These are phyloP conservation scores for Iselma pallidipennis DNA, from an alignment of 2,888 invertebrate species.

Conservation along the genomic window DNA sequence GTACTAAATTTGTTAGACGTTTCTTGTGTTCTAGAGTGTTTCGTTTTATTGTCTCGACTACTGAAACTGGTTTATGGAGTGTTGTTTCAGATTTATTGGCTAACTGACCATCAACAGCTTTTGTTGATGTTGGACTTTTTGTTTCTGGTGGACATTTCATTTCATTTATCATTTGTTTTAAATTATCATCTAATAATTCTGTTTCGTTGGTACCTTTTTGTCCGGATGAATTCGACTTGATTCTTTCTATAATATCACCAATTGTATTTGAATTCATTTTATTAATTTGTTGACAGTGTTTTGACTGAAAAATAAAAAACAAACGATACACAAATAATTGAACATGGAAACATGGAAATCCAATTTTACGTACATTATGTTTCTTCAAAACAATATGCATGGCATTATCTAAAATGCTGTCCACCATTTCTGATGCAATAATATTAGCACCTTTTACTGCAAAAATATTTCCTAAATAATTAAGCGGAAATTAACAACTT, in stretches of 20 bases:
- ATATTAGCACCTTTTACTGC: conserved; percentile 27
- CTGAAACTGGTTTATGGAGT: conserved; percentile 19
- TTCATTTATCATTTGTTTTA: conserved; percentile 30
- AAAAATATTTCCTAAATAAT: no score
- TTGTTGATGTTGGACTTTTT: conserved; percentile 7
- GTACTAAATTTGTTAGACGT: conserved; percentile 51
- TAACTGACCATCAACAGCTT: conserved; percentile 40
- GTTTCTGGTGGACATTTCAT: conserved; percentile 27
- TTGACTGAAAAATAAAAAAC: conserved; percentile 1
- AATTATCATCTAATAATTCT: conserved; percentile 25
- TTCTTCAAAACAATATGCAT: conserved; percentile 43
- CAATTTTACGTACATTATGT: not conserved
- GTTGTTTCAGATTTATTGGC: conserved; percentile 27
- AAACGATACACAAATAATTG: not conserved
- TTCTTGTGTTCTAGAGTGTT: conserved; percentile 56
- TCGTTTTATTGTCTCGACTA: conserved; percentile 24
- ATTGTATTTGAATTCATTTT: conserved; percentile 26
- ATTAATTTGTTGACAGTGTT: conserved; percentile 9
- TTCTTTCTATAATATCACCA: conserved; percentile 37
- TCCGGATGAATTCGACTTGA: conserved; percentile 10
- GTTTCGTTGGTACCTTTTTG: conserved; percentile 24
- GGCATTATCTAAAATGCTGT: conserved; percentile 52
- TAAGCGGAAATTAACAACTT: no score
- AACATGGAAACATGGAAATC: not conserved
- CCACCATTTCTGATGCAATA: conserved; percentile 47